A percentile compares a stretch with the other conserved stretches of the same genome.
phyloP scores from a whole-genome alignment of 2,797 vertebrate genomes.

The Erethizon dorsatum region DNA sequence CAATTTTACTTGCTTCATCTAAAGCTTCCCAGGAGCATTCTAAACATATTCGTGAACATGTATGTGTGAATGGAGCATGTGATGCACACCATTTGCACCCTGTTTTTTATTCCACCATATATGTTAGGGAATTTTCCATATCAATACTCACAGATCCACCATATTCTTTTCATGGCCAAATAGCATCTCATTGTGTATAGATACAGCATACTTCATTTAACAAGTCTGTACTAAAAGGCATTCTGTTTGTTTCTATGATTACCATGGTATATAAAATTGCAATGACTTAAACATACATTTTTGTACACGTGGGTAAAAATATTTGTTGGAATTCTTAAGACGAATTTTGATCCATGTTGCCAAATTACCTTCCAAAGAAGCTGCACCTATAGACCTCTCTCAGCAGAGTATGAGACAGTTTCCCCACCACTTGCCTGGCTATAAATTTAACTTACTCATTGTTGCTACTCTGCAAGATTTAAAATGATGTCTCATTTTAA shows the following conservation, averaged over 20 bases:
- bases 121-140: conserved; percentile 17
- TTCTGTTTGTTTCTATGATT: conserved; percentile 51
- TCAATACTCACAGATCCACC: background rate
- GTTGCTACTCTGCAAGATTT: conserved; percentile 37
- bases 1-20: conserved; percentile 40
- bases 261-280: background rate
- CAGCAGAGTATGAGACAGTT: background rate
- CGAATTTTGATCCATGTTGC: conserved; percentile 21
- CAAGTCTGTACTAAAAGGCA: background rate
- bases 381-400: background rate
- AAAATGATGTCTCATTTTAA: conserved; percentile 61
- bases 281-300: background rate
- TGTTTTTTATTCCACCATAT: background rate
- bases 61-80: background rate
- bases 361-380: conserved; percentile 56
- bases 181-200: conserved; percentile 21
- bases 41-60: conserved; percentile 6
- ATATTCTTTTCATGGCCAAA: conserved; percentile 2
- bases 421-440: background rate
- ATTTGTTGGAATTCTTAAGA: conserved; percentile 34
- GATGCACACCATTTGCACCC: background rate
- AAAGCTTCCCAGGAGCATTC: conserved; percentile 45
- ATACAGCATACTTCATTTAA: conserved; percentile 27
- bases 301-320: background rate
- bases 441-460: conserved; percentile 34